A percentile compares a stretch with the other conserved stretches of the same genome.
Evolutionary conservation across 2,888 invertebrate species (phyloP).

Genomic region (Meloe dianella): DNA sequence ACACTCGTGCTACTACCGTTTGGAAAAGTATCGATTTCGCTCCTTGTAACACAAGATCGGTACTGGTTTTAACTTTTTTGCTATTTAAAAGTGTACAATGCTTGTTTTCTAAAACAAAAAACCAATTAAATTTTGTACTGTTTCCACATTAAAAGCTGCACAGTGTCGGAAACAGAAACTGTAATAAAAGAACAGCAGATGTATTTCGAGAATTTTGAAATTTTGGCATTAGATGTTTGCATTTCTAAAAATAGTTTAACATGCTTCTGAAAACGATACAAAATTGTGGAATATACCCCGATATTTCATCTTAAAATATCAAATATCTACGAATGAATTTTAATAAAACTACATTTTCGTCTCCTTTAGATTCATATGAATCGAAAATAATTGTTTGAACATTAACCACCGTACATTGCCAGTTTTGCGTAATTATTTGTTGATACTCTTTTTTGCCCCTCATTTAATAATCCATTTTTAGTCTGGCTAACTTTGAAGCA

Average conservation of each 20-base stretch:
- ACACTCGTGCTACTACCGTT: too few species aligned
- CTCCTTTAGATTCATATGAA: neutral
- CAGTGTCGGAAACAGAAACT: neutral
- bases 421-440: slow-evolving; percentile 6
- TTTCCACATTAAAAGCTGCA: neutral
- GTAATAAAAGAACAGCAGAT: neutral
- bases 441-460: neutral
- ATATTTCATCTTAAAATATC: neutral
- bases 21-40: too few species aligned
- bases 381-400: too few species aligned
- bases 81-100: too few species aligned
- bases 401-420: neutral
- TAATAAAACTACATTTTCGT: neutral
- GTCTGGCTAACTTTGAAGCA: neutral
- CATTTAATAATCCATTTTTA: neutral
- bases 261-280: neutral
- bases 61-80: too few species aligned
- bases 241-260: neutral
- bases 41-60: too few species aligned
- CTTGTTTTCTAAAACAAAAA: too few species aligned
- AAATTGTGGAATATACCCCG: neutral
- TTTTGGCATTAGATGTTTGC: slow-evolving; percentile 1
- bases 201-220: neutral
- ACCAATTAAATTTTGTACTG: too few species aligned
- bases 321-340: neutral